Conservation (phyloP, 92 coral and sea anemone species). For the Phymanthus crucifer region DNA sequence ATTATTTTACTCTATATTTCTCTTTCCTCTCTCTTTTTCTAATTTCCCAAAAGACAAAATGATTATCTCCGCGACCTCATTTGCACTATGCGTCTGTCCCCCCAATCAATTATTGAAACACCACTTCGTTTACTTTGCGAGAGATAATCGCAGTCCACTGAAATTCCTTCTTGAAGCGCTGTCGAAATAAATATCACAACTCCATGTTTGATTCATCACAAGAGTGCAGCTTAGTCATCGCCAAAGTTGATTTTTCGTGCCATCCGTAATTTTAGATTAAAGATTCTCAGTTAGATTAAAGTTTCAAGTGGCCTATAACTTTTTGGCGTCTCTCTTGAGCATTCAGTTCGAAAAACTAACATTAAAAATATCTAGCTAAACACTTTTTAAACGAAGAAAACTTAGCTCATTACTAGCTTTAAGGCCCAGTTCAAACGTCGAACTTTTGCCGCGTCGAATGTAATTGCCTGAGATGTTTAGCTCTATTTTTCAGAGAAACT, state of each 20-base stretch:
- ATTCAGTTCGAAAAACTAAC: background rate
- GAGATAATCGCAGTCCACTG: background rate
- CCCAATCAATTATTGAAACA: background rate
- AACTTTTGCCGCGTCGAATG: too few species aligned
- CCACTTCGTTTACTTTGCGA: background rate
- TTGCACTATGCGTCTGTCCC: too few species aligned
- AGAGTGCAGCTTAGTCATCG: conserved; percentile 18
- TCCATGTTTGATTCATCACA: conserved; percentile 23
- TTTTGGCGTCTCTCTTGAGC: conserved; percentile 1
- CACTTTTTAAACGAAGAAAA: background rate
- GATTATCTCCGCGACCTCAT: too few species aligned
- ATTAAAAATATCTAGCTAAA: background rate
- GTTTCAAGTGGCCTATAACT: background rate
- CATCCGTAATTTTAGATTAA: background rate
- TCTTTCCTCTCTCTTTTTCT: too few species aligned
- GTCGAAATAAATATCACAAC: conserved; percentile 5
- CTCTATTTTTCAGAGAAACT: too few species aligned
- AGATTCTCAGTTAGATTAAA: background rate
- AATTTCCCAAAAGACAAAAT: too few species aligned
- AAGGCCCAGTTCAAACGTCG: too few species aligned
- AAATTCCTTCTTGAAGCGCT: background rate
- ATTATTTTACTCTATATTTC: too few species aligned
- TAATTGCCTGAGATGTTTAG: too few species aligned
- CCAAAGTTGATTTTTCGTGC: background rate
- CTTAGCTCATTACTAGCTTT: too few species aligned